phyloP scores from a whole-genome alignment of 2,797 vertebrate genomes.

The Falco biarmicus region DNA sequence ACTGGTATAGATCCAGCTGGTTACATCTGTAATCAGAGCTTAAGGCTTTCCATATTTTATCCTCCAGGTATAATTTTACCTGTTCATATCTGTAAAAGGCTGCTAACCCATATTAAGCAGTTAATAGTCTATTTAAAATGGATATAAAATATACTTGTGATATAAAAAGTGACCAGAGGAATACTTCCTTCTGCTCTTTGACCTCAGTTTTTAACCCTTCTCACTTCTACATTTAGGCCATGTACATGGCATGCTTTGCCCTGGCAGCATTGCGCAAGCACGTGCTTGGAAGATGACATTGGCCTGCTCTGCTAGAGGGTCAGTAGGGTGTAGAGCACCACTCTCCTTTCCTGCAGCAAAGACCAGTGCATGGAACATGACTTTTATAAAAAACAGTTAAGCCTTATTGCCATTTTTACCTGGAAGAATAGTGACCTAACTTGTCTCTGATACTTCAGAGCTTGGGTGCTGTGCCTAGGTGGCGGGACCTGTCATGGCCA shows the following conservation, averaged over 20 bases:
- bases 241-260: not conserved
- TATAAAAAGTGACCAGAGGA: not conserved
- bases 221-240: not conserved
- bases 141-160: not conserved
- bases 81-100: not conserved
- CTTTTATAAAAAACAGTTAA: not conserved
- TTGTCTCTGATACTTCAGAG: not conserved
- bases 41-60: not conserved
- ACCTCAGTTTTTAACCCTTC: not conserved
- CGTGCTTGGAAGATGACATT: not conserved
- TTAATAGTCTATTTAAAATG: not conserved
- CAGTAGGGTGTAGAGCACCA: accelerated
- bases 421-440: not conserved
- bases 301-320: not conserved
- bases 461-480: not conserved
- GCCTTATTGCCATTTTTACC: not conserved
- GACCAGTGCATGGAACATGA: not conserved
- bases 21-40: not conserved
- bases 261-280: not conserved
- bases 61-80: not conserved
- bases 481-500: accelerated
- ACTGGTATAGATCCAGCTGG: not conserved
- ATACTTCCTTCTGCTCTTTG: not conserved
- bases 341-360: not conserved
- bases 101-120: not conserved